A percentile compares a stretch with the other conserved stretches of the same genome.
These are phyloP conservation scores for Lamellibrachia columna DNA, from an alignment of 2,888 invertebrate species.

Conservation along the genomic window DNA sequence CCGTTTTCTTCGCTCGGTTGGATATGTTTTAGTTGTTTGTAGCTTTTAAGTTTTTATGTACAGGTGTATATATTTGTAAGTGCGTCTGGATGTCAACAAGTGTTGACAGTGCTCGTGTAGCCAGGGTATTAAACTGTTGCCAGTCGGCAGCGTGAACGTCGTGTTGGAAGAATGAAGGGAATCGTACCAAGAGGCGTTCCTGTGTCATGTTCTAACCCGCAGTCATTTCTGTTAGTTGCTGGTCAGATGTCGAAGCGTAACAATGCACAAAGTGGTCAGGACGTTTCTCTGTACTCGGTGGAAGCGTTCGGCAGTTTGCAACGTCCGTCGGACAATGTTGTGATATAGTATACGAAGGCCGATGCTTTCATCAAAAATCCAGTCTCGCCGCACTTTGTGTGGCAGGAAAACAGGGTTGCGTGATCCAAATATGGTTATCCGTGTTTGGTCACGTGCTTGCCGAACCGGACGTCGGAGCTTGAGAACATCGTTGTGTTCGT, in stretches of 20 bases:
- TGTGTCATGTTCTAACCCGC: background rate
- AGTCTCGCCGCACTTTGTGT: background rate
- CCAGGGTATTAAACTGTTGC: background rate
- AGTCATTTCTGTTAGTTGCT: background rate
- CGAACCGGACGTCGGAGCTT: too few relatives aligned
- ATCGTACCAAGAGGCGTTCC: background rate
- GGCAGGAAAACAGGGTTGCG: background rate
- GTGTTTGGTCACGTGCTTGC: background rate
- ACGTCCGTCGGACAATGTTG: background rate
- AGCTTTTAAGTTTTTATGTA: constrained; percentile 16
- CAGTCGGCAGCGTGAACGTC: background rate
- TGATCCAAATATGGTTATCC: background rate
- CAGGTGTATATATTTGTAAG: background rate
- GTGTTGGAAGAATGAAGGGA: background rate
- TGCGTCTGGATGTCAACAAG: background rate
- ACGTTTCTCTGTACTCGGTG: background rate
- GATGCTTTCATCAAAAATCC: background rate
- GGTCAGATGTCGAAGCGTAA: constrained; percentile 12
- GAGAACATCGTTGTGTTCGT: background rate
- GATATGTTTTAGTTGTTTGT: constrained; percentile 9
- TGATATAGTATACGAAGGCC: background rate
- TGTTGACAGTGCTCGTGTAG: background rate
- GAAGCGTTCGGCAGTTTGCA: background rate
- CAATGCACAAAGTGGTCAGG: constrained; percentile 6
- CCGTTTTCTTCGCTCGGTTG: background rate